Conservation (phyloP, 2,888 invertebrate species). For the Drosophila nr. fundita region DNA sequence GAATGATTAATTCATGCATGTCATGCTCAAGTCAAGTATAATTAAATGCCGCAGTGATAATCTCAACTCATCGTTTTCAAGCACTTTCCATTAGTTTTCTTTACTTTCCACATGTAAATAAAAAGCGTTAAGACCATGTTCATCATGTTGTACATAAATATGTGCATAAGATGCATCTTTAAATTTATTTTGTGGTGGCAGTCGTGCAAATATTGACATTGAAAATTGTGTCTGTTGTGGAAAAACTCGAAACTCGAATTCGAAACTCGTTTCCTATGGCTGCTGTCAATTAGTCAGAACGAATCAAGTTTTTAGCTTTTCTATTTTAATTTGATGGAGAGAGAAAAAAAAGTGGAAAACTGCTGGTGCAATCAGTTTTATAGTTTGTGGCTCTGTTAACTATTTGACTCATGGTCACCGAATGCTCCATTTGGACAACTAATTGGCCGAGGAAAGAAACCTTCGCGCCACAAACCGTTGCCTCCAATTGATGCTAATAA, state of each 20-base stretch:
- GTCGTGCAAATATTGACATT: constrained; percentile 76
- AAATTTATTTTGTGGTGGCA: constrained; percentile 29
- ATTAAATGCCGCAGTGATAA: constrained; percentile 40
- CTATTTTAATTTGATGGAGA: constrained; percentile 25
- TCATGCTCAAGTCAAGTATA: constrained; percentile 49
- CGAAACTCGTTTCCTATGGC: constrained; percentile 45
- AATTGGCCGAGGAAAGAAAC: constrained; percentile 44
- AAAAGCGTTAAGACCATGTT: constrained; percentile 4
- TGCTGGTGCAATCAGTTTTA: constrained; percentile 53
- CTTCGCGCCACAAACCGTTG: constrained; percentile 32
- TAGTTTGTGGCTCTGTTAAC: constrained; percentile 26
- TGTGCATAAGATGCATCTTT: constrained; percentile 32
- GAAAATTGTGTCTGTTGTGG: constrained; percentile 53
- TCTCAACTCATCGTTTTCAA: constrained; percentile 36
- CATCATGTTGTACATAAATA: constrained; percentile 5
- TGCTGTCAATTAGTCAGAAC: constrained; percentile 43
- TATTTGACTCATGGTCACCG: constrained; percentile 49
- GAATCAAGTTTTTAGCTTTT: constrained; percentile 57
- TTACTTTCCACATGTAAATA: constrained; percentile 48
- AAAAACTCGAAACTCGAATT: constrained; percentile 13
- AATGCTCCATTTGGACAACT: constrained; percentile 52
- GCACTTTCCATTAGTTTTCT: constrained; percentile 53
- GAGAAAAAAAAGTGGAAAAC: constrained; percentile 32
- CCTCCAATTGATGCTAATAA: constrained; percentile 52
- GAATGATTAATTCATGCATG: constrained; percentile 48